A percentile compares a stretch with the other conserved stretches of the same genome.
Conservation (phyloP, 37 sponge, comb jelly and placozoan species). For the Ephydatia muelleri region DNA sequence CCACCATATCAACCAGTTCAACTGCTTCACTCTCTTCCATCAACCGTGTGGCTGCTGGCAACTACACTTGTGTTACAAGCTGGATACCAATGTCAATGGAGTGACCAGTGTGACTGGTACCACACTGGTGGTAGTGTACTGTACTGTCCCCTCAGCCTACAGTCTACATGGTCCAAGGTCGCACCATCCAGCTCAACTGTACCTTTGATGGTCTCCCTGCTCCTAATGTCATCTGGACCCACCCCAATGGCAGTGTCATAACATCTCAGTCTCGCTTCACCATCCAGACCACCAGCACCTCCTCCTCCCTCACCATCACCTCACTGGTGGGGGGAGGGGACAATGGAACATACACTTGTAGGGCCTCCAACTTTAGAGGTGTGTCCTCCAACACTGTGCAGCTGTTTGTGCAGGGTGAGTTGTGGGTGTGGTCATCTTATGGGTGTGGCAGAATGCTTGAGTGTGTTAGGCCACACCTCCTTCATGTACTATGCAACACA, state of each 20-base stretch:
- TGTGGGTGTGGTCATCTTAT: too few relatives aligned
- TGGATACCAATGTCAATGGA: background rate
- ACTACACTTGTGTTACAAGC: background rate
- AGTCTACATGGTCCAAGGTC: background rate
- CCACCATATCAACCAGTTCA: background rate
- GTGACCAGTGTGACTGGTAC: background rate
- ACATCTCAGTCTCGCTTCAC: background rate
- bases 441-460: too few relatives aligned
- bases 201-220: constrained; percentile 17
- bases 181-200: constrained; percentile 3
- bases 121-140: background rate
- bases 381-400: background rate
- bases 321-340: background rate
- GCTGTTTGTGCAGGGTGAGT: background rate
- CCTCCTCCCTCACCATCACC: background rate
- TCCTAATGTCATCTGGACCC: constrained; percentile 26
- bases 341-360: background rate
- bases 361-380: background rate
- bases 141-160: background rate
- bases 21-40: background rate
- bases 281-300: background rate
- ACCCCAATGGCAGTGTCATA: constrained; percentile 26
- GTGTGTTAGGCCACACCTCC: too few relatives aligned
- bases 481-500: too few relatives aligned
- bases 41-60: background rate